Evolutionary conservation across 2,797 vertebrate genomes (phyloP).

Genomic region (Potorous gilbertii): DNA sequence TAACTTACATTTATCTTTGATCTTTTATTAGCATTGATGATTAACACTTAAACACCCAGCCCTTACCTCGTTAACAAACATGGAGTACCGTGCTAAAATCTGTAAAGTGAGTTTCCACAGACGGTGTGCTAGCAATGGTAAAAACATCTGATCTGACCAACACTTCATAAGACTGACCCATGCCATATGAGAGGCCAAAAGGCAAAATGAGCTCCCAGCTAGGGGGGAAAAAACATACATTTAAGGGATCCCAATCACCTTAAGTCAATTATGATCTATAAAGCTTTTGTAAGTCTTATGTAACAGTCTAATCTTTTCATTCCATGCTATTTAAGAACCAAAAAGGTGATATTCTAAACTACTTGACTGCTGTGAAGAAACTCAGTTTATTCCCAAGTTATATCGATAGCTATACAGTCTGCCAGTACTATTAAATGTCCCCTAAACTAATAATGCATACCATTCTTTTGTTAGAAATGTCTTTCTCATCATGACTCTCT

Average conservation of each 20-base stretch:
- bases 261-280: background rate
- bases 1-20: rapidly evolving
- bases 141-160: constrained; percentile 93
- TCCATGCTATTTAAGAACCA: background rate
- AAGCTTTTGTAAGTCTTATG: background rate
- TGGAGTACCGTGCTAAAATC: constrained; percentile 92
- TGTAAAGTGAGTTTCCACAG: constrained; percentile 97
- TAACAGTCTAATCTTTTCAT: background rate
- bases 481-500: background rate
- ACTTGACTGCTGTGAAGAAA: background rate
- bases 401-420: background rate
- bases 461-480: background rate
- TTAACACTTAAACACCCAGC: background rate
- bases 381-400: rapidly evolving
- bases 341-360: background rate
- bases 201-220: constrained; percentile 91
- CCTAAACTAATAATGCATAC: background rate
- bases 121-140: constrained; percentile 91
- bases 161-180: constrained; percentile 92
- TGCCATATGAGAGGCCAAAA: constrained; percentile 91
- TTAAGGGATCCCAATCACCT: constrained; percentile 9
- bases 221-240: background rate
- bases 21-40: background rate
- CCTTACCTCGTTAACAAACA: constrained; percentile 93
- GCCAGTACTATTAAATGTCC: background rate